Evolutionary conservation across 2,888 invertebrate species (phyloP).

Genomic region (Tenthredo distinguenda): DNA sequence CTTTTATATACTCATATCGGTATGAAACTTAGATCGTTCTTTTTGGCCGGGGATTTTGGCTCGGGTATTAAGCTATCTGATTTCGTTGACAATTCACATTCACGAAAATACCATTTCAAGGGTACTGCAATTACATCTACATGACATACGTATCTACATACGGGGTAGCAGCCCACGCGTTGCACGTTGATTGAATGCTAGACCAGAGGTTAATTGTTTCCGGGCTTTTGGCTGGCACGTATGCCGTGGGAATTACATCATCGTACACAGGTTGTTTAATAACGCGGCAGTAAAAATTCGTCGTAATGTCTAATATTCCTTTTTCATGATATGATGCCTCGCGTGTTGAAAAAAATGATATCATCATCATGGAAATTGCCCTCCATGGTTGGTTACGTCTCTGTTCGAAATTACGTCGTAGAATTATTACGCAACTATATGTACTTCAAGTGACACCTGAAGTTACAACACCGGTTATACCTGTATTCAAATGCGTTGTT

Average conservation of each 20-base stretch:
- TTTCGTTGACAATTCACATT: constrained; percentile 23
- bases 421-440: constrained; percentile 9
- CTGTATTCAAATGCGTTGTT: not conserved
- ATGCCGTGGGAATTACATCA: constrained; percentile 44
- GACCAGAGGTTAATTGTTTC: constrained; percentile 47
- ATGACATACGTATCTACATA: constrained; percentile 4
- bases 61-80: not conserved
- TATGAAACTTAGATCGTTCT: not conserved
- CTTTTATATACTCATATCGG: not conserved
- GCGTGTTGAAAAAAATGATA: not conserved
- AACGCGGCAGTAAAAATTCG: not conserved
- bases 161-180: constrained; percentile 35
- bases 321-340: not conserved
- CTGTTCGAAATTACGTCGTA: constrained; percentile 11
- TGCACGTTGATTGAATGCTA: constrained; percentile 41
- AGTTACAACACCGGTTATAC: not conserved
- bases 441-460: not conserved
- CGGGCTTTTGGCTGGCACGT: constrained; percentile 32
- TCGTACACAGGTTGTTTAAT: constrained; percentile 16
- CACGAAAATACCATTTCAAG: constrained; percentile 12
- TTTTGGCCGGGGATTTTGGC: not conserved
- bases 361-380: not conserved
- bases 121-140: constrained; percentile 24
- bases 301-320: not conserved
- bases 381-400: not conserved